A percentile compares a stretch with the other conserved stretches of the same genome.
Conservation (phyloP, 2,113 vertebrate genomes). For the Oncorhynchus nerka region DNA sequence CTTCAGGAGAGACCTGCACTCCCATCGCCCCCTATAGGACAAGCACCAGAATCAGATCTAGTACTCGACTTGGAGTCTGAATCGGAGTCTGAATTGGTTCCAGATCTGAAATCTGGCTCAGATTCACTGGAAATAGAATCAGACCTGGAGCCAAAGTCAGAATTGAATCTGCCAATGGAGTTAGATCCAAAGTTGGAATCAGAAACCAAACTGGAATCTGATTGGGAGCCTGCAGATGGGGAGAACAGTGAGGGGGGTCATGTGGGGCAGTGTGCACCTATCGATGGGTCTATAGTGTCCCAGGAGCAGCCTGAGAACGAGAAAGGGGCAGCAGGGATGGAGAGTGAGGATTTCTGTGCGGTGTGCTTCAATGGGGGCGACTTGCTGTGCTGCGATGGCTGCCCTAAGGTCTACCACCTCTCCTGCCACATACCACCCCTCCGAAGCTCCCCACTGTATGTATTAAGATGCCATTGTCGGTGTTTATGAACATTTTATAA, state of each 20-base stretch:
- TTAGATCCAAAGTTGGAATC: conserved; percentile 44
- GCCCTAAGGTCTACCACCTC: conserved; percentile 91
- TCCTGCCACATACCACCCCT: conserved; percentile 86
- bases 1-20: conserved; percentile 19
- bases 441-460: conserved; percentile 84
- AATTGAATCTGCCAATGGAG: conserved; percentile 47
- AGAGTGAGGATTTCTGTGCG: conserved; percentile 93
- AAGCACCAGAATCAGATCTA: conserved; percentile 49
- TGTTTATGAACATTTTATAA: background rate
- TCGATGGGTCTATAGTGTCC: background rate
- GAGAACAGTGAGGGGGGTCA: conserved; percentile 11
- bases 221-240: conserved; percentile 12
- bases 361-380: conserved; percentile 91
- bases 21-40: conserved; percentile 2
- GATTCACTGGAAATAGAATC: conserved; percentile 59
- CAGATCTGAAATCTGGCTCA: conserved; percentile 25
- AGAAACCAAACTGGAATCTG: background rate
- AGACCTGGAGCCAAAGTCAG: conserved; percentile 55
- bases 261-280: background rate
- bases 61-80: conserved; percentile 55
- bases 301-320: conserved; percentile 21
- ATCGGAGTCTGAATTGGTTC: conserved; percentile 25
- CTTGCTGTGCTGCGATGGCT: conserved; percentile 88
- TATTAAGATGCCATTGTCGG: background rate
- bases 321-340: conserved; percentile 58